A percentile compares a stretch with the other conserved stretches of the same genome.
phyloP scores from a whole-genome alignment of 2,797 vertebrate genomes.

The Nothura maculosa region DNA sequence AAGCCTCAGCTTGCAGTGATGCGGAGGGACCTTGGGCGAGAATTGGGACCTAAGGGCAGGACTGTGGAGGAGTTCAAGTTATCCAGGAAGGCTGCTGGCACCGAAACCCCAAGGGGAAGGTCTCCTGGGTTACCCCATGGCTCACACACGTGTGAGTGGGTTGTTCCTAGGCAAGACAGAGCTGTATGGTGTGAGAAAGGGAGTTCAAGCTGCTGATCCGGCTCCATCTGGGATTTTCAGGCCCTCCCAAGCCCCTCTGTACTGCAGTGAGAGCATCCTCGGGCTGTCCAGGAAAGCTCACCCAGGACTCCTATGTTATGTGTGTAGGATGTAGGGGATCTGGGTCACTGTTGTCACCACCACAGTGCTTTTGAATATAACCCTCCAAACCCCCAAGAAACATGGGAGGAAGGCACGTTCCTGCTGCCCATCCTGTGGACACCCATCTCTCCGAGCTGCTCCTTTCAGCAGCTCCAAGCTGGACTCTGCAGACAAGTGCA shows the following conservation, averaged over 20 bases:
- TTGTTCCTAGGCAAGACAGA: neutral
- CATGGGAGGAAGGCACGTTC: fast-evolving
- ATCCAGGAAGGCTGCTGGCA: fast-evolving
- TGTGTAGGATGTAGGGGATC: neutral
- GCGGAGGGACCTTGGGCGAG: neutral
- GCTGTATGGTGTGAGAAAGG: neutral
- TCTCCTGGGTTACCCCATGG: neutral
- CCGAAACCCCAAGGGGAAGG: neutral
- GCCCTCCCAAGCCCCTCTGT: neutral
- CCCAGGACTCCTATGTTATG: fast-evolving
- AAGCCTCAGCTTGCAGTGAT: neutral
- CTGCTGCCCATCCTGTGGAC: neutral
- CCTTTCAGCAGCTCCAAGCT: neutral
- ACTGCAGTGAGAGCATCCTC: fast-evolving
- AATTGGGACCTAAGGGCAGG: neutral
- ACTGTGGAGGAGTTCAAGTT: neutral
- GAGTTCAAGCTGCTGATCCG: neutral
- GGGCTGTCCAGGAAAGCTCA: neutral
- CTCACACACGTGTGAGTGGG: fast-evolving
- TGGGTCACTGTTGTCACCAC: neutral
- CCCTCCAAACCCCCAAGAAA: fast-evolving
- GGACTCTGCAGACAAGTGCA: neutral
- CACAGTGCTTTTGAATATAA: fast-evolving
- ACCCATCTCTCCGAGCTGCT: fast-evolving
- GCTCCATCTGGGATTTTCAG: neutral